Conservation (phyloP, 2,113 vertebrate species). For the Amblyopsis rosae region DNA sequence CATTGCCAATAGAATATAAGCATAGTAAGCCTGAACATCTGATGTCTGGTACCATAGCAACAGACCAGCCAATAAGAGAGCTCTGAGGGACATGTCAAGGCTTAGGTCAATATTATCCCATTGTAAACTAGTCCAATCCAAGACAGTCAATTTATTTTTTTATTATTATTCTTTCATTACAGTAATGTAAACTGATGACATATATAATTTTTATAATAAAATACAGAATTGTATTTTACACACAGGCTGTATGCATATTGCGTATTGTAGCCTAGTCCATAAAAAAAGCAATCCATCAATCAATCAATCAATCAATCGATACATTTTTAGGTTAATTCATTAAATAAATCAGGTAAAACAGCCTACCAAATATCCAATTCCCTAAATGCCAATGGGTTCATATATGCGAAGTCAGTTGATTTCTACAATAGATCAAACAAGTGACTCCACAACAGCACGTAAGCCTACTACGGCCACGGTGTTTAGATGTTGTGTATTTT, state of each 20-base stretch:
- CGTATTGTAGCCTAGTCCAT: too few species aligned
- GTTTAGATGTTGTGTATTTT: too few species aligned
- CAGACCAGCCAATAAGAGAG: slow-evolving; percentile 66
- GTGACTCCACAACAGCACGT: too few species aligned
- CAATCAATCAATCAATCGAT: neutral
- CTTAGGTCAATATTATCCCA: slow-evolving; percentile 46
- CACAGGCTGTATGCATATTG: too few species aligned
- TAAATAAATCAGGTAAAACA: too few species aligned
- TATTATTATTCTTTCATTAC: too few species aligned
- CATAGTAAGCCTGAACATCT: slow-evolving; percentile 58
- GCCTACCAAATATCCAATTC: too few species aligned
- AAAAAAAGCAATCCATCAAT: neutral
- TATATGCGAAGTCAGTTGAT: neutral
- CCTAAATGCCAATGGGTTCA: neutral
- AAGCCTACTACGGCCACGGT: too few species aligned
- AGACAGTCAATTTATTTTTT: neutral
- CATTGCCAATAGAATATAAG: slow-evolving; percentile 36
- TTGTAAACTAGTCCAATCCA: slow-evolving; percentile 1
- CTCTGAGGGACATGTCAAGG: slow-evolving; percentile 30
- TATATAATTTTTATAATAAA: neutral
- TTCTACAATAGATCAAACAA: neutral
- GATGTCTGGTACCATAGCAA: slow-evolving; percentile 76
- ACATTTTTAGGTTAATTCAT: too few species aligned
- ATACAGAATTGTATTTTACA: neutral
- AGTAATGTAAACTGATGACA: neutral